Conservation (phyloP, 2,888 invertebrate species). For the Yponomeuta sedellus region DNA sequence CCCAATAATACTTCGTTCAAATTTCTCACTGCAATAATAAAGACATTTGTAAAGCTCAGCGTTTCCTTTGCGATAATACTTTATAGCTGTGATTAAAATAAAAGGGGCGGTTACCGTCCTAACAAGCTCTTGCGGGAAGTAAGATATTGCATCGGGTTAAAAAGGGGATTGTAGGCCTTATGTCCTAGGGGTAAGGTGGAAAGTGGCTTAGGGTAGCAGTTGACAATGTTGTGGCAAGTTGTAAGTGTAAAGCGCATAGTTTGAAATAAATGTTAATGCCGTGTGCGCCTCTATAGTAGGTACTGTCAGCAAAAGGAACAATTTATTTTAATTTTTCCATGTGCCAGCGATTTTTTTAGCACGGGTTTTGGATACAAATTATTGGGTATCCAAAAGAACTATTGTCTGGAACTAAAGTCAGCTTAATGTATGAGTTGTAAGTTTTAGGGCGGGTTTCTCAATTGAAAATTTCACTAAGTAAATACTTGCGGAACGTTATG, state of each 20-base stretch:
- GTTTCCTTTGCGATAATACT: neutral
- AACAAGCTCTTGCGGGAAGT: constrained; percentile 8
- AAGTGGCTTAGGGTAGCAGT: neutral
- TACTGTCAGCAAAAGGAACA: neutral
- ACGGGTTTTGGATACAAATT: neutral
- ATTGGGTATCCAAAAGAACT: neutral
- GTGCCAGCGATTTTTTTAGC: neutral
- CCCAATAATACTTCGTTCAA: neutral
- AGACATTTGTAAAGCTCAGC: constrained; percentile 1
- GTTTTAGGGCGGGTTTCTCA: no score
- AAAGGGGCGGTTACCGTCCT: constrained; percentile 12
- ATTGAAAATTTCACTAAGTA: no score
- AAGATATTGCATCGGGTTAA: neutral
- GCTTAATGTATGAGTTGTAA: no score
- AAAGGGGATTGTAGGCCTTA: constrained; percentile 4
- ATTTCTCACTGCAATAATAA: neutral
- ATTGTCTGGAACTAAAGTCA: neutral
- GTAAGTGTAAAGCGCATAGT: constrained; percentile 6
- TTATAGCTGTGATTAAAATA: constrained; percentile 9
- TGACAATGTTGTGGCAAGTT: constrained; percentile 12
- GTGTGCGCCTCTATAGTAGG: constrained; percentile 4
- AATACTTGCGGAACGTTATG: no score
- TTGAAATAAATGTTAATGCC: constrained; percentile 5
- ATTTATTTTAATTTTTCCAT: neutral
- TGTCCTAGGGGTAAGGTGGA: neutral